Conservation (phyloP, 2,888 invertebrate genomes). For the Rambutsinella grinnellia region DNA sequence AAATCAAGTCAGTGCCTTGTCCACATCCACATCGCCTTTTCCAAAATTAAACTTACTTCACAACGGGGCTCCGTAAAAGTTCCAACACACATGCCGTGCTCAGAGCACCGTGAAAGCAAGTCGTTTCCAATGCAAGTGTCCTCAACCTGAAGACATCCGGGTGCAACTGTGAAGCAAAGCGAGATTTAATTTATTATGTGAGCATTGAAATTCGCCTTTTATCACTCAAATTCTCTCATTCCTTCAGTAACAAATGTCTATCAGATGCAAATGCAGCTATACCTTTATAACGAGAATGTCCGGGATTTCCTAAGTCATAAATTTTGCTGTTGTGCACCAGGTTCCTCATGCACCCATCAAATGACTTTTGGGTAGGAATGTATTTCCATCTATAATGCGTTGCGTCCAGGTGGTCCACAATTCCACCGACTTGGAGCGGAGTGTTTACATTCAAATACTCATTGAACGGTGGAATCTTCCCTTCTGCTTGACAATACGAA, state of each 20-base stretch:
- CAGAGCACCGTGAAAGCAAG: constrained; percentile 88
- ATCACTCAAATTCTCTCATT: no score
- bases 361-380: constrained; percentile 83
- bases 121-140: constrained; percentile 88
- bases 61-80: constrained; percentile 84
- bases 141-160: constrained; percentile 93
- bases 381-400: constrained; percentile 91
- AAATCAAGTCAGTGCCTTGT: background rate
- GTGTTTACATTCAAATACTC: constrained; percentile 96
- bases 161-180: constrained; percentile 27
- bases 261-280: no score
- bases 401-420: constrained; percentile 90
- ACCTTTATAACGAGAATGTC: constrained; percentile 79
- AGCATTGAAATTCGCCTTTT: no score
- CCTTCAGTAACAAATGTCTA: no score
- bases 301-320: constrained; percentile 95
- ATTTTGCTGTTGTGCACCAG: constrained; percentile 94
- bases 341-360: constrained; percentile 96
- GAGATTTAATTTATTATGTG: constrained; percentile 7
- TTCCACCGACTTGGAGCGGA: constrained; percentile 94
- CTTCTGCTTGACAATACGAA: constrained; percentile 89
- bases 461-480: constrained; percentile 92
- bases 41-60: no score
- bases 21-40: constrained; percentile 71
- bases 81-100: constrained; percentile 94